Conservation (phyloP, 2,888 invertebrate genomes). For the Drosophila demipolita region DNA sequence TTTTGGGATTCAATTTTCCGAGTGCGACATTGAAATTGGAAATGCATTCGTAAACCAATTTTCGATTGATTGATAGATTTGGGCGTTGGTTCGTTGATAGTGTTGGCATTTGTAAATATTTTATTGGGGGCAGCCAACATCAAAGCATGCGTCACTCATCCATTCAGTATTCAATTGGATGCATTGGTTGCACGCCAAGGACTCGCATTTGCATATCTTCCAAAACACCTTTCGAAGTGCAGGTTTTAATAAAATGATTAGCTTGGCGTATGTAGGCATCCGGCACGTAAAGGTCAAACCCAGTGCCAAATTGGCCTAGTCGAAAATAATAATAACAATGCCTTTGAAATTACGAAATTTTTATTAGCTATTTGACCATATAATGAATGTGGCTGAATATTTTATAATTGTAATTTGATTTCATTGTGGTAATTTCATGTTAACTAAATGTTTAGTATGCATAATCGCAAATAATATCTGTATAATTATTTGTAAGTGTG, state of each 20-base stretch:
- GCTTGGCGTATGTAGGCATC: slow-evolving; percentile 28
- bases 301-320: slow-evolving; percentile 57
- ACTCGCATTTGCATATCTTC: slow-evolving; percentile 59
- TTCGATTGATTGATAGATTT: slow-evolving; percentile 69
- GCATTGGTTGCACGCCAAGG: slow-evolving; percentile 41
- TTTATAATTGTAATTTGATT: slow-evolving; percentile 66
- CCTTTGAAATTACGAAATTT: slow-evolving; percentile 67
- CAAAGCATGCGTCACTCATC: slow-evolving; percentile 31
- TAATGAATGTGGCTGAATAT: slow-evolving; percentile 58
- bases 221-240: slow-evolving; percentile 29
- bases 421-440: slow-evolving; percentile 56
- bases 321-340: slow-evolving; percentile 21
- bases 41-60: slow-evolving; percentile 28
- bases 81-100: slow-evolving; percentile 45
- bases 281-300: slow-evolving; percentile 71
- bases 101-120: slow-evolving; percentile 74
- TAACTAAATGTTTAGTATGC: slow-evolving; percentile 60
- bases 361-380: slow-evolving; percentile 74
- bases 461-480: slow-evolving; percentile 37
- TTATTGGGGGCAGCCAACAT: slow-evolving; percentile 38
- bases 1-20: slow-evolving; percentile 12
- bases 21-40: slow-evolving; percentile 60
- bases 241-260: slow-evolving; percentile 62
- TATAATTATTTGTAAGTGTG: slow-evolving; percentile 15
- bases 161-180: background rate